Evolutionary conservation across 2,113 vertebrate species (phyloP).

Genomic region (Picathartes gymnocephalus): DNA sequence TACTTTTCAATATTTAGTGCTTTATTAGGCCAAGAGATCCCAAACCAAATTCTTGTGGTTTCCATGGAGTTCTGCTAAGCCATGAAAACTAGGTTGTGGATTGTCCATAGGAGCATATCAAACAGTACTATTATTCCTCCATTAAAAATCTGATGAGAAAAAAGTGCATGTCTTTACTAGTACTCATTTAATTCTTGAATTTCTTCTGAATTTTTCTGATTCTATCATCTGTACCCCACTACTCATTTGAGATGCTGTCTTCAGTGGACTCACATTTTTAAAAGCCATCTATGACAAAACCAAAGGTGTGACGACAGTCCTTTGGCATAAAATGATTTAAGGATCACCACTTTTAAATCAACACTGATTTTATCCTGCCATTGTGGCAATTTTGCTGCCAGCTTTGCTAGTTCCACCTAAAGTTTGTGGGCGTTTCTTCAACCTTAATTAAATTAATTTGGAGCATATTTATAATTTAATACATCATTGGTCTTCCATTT

Average conservation of each 20-base stretch:
- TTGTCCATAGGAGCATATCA: background rate
- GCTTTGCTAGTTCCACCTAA: background rate
- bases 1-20: background rate
- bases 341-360: background rate
- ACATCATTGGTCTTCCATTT: background rate
- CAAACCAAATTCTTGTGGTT: slow-evolving; percentile 31
- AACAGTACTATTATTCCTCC: background rate
- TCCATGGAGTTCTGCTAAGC: slow-evolving; percentile 9
- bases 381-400: background rate
- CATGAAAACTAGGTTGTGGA: background rate
- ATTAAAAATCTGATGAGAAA: background rate
- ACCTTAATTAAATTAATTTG: background rate
- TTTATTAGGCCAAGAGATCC: slow-evolving; percentile 6
- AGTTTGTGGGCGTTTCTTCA: background rate
- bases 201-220: background rate
- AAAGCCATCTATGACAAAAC: background rate
- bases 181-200: background rate
- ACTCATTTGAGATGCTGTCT: background rate
- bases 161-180: background rate
- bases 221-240: background rate
- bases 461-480: background rate
- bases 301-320: background rate
- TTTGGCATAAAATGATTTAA: background rate
- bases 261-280: background rate
- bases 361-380: background rate